phyloP scores from a whole-genome alignment of 1,140 invertebrate species.

The Panagrolaimus sp. region DNA sequence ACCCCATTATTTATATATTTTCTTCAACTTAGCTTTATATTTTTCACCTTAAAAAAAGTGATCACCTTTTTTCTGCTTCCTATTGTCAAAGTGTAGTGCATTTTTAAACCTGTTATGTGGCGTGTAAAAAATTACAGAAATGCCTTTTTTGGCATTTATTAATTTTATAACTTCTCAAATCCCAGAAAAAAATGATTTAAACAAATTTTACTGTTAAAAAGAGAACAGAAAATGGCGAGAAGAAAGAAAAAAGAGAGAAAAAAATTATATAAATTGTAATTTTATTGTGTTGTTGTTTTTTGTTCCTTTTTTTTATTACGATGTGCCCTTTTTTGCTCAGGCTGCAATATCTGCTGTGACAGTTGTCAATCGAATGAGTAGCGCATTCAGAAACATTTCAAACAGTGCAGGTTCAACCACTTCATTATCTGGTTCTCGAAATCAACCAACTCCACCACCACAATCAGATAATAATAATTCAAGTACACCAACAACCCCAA shows the following conservation, averaged over 20 bases:
- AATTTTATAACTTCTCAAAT: too few relatives aligned
- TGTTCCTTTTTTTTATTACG: conserved; percentile 16
- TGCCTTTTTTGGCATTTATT: too few relatives aligned
- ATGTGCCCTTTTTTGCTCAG: conserved; percentile 31
- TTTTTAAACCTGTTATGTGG: too few relatives aligned
- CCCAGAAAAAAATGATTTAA: too few relatives aligned
- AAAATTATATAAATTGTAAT: not conserved
- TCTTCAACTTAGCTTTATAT: not conserved
- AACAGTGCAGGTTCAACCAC: conserved; percentile 8
- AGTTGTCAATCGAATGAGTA: conserved; percentile 54
- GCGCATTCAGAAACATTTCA: conserved; percentile 42
- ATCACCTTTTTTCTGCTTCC: not conserved
- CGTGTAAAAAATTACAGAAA: too few relatives aligned
- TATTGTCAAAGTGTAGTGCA: not conserved
- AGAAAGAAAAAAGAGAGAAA: too few relatives aligned
- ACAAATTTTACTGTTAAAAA: too few relatives aligned
- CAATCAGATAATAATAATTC: conserved; percentile 1
- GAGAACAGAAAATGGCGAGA: too few relatives aligned
- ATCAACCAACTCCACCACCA: conserved; percentile 17
- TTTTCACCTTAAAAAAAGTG: conserved; percentile 6
- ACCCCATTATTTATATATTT: not conserved
- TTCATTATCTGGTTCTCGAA: conserved; percentile 25
- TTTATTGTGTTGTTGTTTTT: conserved; percentile 3
- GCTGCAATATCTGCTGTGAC: conserved; percentile 57
- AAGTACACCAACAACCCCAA: conserved; percentile 14